phyloP scores from a whole-genome alignment of 2,888 invertebrate species.

The Thysanoteuthis rhombus region DNA sequence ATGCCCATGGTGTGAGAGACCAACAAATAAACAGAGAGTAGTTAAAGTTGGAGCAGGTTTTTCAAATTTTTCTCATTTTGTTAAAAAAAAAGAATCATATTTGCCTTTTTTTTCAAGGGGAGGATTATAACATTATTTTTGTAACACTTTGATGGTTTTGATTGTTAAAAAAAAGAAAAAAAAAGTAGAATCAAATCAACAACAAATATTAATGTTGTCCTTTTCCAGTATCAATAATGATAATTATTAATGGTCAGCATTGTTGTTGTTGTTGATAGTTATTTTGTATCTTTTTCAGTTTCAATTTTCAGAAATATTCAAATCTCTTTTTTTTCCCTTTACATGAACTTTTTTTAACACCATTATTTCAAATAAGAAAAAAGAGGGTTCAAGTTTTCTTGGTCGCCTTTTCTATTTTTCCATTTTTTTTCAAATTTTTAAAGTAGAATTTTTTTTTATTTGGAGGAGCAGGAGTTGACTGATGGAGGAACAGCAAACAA shows the following conservation, averaged over 20 bases:
- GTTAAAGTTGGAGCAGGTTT: background rate
- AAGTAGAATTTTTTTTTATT: background rate
- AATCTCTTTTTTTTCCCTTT: background rate
- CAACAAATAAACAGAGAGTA: background rate
- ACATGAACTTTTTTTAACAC: background rate
- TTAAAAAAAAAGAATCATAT: background rate
- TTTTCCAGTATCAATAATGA: background rate
- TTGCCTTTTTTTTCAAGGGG: background rate
- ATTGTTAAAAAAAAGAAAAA: background rate
- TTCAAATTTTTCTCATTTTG: background rate
- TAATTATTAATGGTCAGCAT: background rate
- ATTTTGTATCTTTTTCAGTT: background rate
- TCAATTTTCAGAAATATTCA: background rate
- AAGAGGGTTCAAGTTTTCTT: background rate
- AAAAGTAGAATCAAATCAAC: background rate
- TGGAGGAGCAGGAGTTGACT: background rate
- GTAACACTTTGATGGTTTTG: background rate
- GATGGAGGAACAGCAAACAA: constrained; percentile 12
- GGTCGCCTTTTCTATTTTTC: background rate
- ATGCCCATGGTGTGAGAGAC: background rate
- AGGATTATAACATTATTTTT: background rate
- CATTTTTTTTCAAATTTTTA: background rate
- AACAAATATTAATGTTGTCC: background rate
- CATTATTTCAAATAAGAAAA: background rate
- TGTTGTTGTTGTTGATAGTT: background rate